Conservation (phyloP, 2,888 invertebrate species). For the Diachrysia chrysitis region DNA sequence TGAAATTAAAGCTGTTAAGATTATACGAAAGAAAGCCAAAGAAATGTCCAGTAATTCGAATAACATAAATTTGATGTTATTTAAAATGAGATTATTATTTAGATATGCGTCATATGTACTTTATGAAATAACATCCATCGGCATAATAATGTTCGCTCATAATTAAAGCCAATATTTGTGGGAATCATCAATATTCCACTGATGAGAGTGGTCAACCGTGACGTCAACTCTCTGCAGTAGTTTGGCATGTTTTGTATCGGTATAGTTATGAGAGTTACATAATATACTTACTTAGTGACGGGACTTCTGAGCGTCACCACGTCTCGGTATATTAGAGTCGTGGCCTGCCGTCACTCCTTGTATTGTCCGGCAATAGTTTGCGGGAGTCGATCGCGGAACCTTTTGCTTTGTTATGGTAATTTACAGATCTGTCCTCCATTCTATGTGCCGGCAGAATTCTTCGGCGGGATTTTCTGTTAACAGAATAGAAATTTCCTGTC, state of each 20-base stretch:
- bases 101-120: too few species aligned
- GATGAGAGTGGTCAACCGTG: too few species aligned
- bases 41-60: too few species aligned
- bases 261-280: too few species aligned
- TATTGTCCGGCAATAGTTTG: constrained; percentile 45
- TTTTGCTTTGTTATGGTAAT: constrained; percentile 57
- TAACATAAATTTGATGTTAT: too few species aligned
- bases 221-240: too few species aligned
- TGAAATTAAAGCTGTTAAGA: not conserved
- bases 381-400: constrained; percentile 31
- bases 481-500: constrained; percentile 33
- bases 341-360: constrained; percentile 32
- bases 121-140: too few species aligned
- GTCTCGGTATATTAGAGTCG: constrained; percentile 25
- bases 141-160: too few species aligned
- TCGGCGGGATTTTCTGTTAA: constrained; percentile 38
- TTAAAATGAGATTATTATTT: too few species aligned
- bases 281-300: not conserved
- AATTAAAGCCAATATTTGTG: too few species aligned
- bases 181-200: too few species aligned
- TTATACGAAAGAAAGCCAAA: not conserved
- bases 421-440: constrained; percentile 50
- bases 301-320: constrained; percentile 26
- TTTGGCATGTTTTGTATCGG: too few species aligned
- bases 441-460: constrained; percentile 29